A percentile compares a stretch with the other conserved stretches of the same genome.
phyloP scores from a whole-genome alignment of 2,888 invertebrate genomes.

The Eucriotettix oculatus region DNA sequence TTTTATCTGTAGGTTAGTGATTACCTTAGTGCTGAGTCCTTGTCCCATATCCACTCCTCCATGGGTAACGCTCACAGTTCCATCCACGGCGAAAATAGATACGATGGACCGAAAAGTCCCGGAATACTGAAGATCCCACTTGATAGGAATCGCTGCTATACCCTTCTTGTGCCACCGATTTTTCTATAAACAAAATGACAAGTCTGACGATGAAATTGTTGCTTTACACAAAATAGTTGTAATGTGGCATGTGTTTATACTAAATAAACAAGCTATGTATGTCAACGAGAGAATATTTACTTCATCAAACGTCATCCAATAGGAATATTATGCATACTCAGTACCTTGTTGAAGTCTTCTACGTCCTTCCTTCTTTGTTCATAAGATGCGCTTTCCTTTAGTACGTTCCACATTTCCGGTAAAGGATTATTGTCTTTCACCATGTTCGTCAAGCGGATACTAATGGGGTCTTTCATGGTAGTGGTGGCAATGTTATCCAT shows the following conservation, averaged over 20 bases:
- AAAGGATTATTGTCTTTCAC: constrained; percentile 18
- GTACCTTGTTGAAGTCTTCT: constrained; percentile 10
- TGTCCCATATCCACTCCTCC: constrained; percentile 67
- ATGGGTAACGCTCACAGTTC: constrained; percentile 50
- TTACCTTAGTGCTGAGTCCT: constrained; percentile 61
- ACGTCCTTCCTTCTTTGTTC: no score
- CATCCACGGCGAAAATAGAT: constrained; percentile 54
- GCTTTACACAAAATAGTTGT: neutral
- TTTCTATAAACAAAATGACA: constrained; percentile 15
- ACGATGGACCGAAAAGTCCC: constrained; percentile 41
- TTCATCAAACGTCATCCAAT: no score
- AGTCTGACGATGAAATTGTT: neutral
- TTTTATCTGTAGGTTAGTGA: neutral
- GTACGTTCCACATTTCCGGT: constrained; percentile 31
- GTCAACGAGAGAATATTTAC: no score
- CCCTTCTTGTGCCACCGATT: constrained; percentile 36
- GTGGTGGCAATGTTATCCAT: constrained; percentile 47
- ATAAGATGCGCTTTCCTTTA: no score
- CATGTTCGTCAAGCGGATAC: constrained; percentile 40
- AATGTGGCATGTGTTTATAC: neutral
- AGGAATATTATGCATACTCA: neutral
- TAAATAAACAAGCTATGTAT: neutral
- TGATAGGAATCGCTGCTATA: constrained; percentile 47
- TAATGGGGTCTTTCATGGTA: constrained; percentile 36
- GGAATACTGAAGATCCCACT: constrained; percentile 37